phyloP scores from a whole-genome alignment of 2,888 invertebrate genomes.

The Drosophila hamatofila region DNA sequence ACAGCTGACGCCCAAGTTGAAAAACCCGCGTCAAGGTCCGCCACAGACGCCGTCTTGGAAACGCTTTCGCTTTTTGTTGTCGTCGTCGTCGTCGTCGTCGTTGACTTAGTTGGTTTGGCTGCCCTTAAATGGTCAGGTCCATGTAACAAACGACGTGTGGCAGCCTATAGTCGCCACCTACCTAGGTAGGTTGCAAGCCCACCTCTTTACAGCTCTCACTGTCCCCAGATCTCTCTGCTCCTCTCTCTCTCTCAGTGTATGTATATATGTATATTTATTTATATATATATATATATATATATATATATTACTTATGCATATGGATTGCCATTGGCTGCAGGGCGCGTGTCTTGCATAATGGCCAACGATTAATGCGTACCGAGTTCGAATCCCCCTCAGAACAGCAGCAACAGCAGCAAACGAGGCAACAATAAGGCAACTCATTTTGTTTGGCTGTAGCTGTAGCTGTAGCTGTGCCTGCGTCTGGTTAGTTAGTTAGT shows the following conservation, averaged over 20 bases:
- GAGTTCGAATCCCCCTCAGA: conserved; percentile 16
- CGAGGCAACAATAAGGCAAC: conserved; percentile 51
- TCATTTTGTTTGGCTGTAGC: background rate
- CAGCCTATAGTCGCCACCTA: conserved; percentile 44
- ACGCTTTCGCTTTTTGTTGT: conserved; percentile 77
- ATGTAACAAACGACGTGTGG: conserved; percentile 62
- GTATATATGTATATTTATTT: background rate
- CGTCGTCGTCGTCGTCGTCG: conserved; percentile 34
- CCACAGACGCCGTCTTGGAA: conserved; percentile 47
- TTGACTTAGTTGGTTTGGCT: conserved; percentile 31
- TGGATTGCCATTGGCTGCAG: conserved; percentile 69
- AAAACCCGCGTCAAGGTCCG: conserved; percentile 78
- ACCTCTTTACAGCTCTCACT: background rate
- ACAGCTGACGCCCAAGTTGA: conserved; percentile 58
- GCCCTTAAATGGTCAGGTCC: conserved; percentile 74
- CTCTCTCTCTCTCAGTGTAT: background rate
- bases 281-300: background rate
- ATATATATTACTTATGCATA: conserved; percentile 53
- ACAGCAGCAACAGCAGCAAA: conserved; percentile 13
- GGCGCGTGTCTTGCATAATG: conserved; percentile 80
- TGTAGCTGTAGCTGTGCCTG: conserved; percentile 4
- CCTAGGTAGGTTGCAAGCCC: conserved; percentile 18
- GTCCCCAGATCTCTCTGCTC: background rate
- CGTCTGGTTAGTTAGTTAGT: conserved; percentile 62
- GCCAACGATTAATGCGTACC: conserved; percentile 66